Evolutionary conservation across 1,140 invertebrate species (phyloP).

Genomic region (Antheraea pernyi): DNA sequence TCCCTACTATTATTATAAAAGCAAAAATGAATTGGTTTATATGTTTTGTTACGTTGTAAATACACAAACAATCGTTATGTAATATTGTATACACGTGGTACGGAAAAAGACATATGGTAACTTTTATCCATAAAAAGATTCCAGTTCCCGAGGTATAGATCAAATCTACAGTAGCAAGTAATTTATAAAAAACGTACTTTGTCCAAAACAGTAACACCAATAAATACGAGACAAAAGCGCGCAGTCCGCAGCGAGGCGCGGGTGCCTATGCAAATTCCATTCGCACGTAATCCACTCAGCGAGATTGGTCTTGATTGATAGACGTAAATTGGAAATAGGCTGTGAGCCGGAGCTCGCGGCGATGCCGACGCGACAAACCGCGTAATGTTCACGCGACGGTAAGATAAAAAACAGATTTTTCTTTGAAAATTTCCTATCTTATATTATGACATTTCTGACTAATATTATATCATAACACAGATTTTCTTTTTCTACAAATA

Average conservation of each 20-base stretch:
- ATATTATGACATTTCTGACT: not conserved
- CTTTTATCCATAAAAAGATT: no score
- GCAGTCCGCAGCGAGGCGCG: constrained; percentile 30
- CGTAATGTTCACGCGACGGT: not conserved
- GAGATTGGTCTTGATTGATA: constrained; percentile 83
- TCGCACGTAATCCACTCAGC: constrained; percentile 81
- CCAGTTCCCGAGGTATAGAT: no score
- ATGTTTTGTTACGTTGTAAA: no score
- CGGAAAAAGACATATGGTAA: no score
- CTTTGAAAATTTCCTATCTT: not conserved
- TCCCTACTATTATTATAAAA: no score
- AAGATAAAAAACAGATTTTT: not conserved
- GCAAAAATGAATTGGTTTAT: no score
- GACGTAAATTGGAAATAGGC: constrained; percentile 82
- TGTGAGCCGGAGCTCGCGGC: constrained; percentile 40
- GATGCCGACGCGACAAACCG: constrained; percentile 27
- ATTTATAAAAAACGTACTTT: not conserved
- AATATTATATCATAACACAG: no score
- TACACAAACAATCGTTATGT: no score
- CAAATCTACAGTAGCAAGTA: no score
- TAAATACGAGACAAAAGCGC: constrained; percentile 50
- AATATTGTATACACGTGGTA: no score
- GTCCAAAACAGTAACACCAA: constrained; percentile 17
- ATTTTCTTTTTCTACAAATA: no score
- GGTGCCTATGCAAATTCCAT: constrained; percentile 82